Evolutionary conservation across 2,113 vertebrate species (phyloP), one percentile per base, ranked within the genome.

Genomic region (Poecilia latipinna): DNA sequence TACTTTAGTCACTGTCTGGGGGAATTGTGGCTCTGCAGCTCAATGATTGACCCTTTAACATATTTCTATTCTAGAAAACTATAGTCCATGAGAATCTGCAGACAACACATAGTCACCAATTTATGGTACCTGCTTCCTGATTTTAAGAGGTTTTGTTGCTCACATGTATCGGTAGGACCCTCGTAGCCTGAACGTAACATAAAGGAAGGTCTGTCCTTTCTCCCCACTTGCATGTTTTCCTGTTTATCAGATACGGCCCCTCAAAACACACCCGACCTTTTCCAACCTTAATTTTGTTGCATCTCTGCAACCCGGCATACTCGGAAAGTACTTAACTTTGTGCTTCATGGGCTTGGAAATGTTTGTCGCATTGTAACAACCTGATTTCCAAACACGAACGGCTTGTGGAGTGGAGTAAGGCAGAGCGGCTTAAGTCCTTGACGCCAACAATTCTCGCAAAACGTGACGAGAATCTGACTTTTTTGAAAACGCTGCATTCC

Each of bases 321-420:
- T 62, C 44, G 3, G 3, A 79, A 70, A 65, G 75, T 48, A 75
- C 70, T 51, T 29, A 42, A 42, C 31, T 71, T 33, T 48, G 61
- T 64, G 11, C 31, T 68, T 29, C 35, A 64, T 37, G 84, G 82
- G 82, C 88, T 88, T 84, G 85, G 74, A 44, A 64, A 31, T 12
- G 19, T 78, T 82, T n/a, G 33, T 70, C 29, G 71, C 11, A 17
- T 15, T 19, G 63, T 33, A 32, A 32, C 70, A 66, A 44, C 74
- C 75, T 76, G 42, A 15, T 77, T 85, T 79, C 42, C 28, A 35
- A 68, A 15, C 4, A 4, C 17, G 67, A 62, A 51, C 4, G 51
- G 74, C 39, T 65, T n/a, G 33, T 13, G n/a, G 71, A 79, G 29
- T 44, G 19, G 57, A 51, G 86, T 65, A 86, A 86, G 85, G 70